A percentile compares a stretch with the other conserved stretches of the same genome.
Conservation (phyloP, 2,797 vertebrate genomes). For the Oreortyx pictus region DNA sequence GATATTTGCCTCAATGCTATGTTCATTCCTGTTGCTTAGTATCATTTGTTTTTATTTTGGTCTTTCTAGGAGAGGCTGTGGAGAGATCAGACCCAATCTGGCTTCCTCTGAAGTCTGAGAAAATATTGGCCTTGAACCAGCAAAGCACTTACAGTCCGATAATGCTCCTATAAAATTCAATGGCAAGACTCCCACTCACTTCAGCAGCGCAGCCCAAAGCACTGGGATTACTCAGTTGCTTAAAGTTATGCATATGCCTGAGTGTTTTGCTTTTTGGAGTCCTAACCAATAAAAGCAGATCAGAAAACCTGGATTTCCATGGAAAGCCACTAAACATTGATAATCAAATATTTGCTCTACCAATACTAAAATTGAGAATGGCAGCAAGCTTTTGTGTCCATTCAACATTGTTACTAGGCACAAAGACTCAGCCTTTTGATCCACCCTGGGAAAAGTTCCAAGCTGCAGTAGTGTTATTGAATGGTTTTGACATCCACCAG, state of each 20-base stretch:
- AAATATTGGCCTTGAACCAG: constrained; percentile 68
- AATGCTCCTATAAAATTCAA: constrained; percentile 64
- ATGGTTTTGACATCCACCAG: not conserved
- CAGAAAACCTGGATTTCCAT: not conserved
- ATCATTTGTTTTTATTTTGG: constrained; percentile 69
- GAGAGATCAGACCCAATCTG: constrained; percentile 35
- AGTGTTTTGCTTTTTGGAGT: not conserved
- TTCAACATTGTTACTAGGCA: not conserved
- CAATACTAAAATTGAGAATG: not conserved
- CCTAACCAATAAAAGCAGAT: not conserved
- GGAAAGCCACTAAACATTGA: not conserved
- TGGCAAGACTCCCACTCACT: constrained; percentile 60
- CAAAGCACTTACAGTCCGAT: constrained; percentile 66
- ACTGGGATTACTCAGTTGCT: constrained; percentile 53
- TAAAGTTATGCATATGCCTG: not conserved
- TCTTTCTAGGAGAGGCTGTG: constrained; percentile 51
- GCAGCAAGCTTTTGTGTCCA: not conserved
- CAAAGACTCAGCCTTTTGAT: not conserved
- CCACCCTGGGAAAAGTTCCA: not conserved
- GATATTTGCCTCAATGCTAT: not conserved
- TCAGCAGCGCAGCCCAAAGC: constrained; percentile 23
- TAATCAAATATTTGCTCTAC: not conserved
- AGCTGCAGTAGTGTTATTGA: not conserved
- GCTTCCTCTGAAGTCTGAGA: constrained; percentile 57
- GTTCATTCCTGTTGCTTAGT: constrained; percentile 61